These are phyloP conservation scores for Schizopygopsis malacanthus DNA, from an alignment of 2,797 vertebrate species.

Conservation along the genomic window DNA sequence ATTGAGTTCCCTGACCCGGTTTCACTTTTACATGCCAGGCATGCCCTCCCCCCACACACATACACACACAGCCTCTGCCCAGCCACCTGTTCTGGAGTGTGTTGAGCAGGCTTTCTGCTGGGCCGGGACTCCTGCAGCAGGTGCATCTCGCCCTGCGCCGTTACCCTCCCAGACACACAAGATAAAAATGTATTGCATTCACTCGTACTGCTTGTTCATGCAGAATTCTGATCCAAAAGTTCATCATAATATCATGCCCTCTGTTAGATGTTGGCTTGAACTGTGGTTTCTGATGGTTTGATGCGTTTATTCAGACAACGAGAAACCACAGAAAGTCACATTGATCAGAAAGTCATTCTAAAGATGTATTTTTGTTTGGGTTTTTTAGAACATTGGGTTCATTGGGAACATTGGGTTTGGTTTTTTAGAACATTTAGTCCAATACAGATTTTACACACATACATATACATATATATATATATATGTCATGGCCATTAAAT, in stretches of 20 bases:
- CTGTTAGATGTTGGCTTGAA: background rate
- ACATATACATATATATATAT: too few species aligned
- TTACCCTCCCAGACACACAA: background rate
- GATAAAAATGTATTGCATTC: background rate
- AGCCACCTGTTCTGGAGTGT: slow-evolving; percentile 44
- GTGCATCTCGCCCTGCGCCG: background rate
- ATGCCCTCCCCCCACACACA: slow-evolving; percentile 25
- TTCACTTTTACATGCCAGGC: slow-evolving; percentile 63
- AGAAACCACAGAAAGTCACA: too few species aligned
- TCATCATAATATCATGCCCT: slow-evolving; percentile 3
- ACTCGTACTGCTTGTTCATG: background rate
- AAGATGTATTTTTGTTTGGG: too few species aligned
- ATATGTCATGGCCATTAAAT: too few species aligned
- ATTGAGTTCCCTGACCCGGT: slow-evolving; percentile 60
- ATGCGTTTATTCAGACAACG: background rate
- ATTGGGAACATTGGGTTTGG: too few species aligned
- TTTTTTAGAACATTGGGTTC: too few species aligned
- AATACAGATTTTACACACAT: too few species aligned
- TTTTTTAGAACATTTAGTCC: too few species aligned
- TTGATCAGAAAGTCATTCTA: too few species aligned
- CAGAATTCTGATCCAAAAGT: background rate
- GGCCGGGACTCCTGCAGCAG: slow-evolving; percentile 1
- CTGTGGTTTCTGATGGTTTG: background rate
- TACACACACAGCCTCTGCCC: slow-evolving; percentile 15
- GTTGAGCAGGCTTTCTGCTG: slow-evolving; percentile 8